These are phyloP conservation scores for Drosophila paramelanica DNA, from an alignment of 2,888 invertebrate genomes.

Conservation along the genomic window DNA sequence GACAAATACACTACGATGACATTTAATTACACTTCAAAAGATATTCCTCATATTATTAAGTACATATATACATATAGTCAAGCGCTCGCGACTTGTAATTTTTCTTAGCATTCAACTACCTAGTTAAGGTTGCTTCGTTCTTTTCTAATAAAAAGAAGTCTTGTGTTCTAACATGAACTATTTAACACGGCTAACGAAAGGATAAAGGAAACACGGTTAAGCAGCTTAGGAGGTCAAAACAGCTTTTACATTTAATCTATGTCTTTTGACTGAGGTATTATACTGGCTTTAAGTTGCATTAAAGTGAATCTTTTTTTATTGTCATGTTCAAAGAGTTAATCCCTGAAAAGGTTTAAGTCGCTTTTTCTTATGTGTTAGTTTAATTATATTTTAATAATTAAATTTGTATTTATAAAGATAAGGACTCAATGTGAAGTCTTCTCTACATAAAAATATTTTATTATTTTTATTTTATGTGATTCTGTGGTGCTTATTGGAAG, in stretches of 20 bases:
- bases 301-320: background rate
- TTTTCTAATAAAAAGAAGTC: background rate
- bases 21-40: conserved; percentile 36
- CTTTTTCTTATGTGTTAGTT: too few relatives aligned
- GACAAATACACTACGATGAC: conserved; percentile 26
- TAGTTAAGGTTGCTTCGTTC: conserved; percentile 4
- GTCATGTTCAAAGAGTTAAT: background rate
- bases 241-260: background rate
- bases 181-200: background rate
- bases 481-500: too few relatives aligned
- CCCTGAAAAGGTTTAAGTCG: background rate
- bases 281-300: background rate
- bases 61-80: too few relatives aligned
- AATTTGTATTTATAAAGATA: too few relatives aligned
- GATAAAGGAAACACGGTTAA: conserved; percentile 1
- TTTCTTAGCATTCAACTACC: background rate
- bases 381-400: too few relatives aligned
- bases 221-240: conserved; percentile 25
- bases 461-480: too few relatives aligned
- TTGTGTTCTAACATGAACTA: too few relatives aligned
- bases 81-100: too few relatives aligned
- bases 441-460: too few relatives aligned
- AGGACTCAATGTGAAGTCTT: too few relatives aligned
- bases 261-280: background rate
- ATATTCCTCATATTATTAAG: background rate